Evolutionary conservation across 2,113 vertebrate species (phyloP), one percentile per base, ranked within the genome.

Genomic region (Hippotragus niger): DNA sequence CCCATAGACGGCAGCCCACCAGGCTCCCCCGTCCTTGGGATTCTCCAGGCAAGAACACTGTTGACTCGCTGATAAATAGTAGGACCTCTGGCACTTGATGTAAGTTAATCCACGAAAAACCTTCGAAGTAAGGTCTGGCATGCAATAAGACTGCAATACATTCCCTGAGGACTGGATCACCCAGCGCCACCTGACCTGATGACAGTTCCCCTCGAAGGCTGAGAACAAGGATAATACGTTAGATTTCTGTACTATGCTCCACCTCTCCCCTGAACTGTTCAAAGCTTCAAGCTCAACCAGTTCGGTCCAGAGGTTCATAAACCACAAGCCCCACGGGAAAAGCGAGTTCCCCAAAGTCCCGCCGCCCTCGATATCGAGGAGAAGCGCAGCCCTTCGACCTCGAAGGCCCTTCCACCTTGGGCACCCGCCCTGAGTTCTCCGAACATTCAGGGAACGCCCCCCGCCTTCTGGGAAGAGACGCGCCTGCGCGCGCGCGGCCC

Each of bases 391-490:
- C 33, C 31, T 31, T 13, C 2, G 8, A 7, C 81, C 82, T 17
- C 3, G 1, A 3, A 11, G 4, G 10, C 31, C 50, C 12, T 62
- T 19, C 12, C 12, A 62, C 57, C 57, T 15, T 3, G 0, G 31
- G 11, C 8, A 1, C 6, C 2, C 2, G 9, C 11, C 50, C 17
- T 2, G 0, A 12, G 21, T 25, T 19, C 19, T 50, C 21, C 7
- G 27, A 5, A 11, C 3, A 1, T 7, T 9, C 71, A 0, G 67
- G 58, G 29, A n/a, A 64, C 10, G 5, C 45, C n/a, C 47, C 29
- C 40, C 0, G 6, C 4, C 1, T 21, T 5, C 90, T 17, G 25
- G 53, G 21, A 4, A 62, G 31, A 11, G 2, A 7, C 25, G 58
- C 25, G 33, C 27, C 6, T 0, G 0, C 50, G 81, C 11, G 19